Base-by-base conservation (phyloP, 2,888 invertebrate genomes). In the Cantharis rustica region DNA sequence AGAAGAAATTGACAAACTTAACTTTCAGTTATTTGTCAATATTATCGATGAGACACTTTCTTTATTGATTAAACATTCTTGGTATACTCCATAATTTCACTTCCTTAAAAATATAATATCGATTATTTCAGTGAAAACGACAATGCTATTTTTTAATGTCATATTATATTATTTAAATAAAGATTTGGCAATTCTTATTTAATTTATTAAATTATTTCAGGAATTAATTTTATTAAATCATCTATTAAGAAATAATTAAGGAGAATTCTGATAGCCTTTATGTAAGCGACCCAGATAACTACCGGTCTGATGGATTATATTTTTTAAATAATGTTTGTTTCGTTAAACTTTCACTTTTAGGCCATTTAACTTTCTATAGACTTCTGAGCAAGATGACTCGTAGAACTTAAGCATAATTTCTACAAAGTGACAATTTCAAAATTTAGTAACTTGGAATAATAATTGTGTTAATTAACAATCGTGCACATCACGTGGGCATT, bases 201-300 rank as follows among this genome's bases (percentile, higher is more conserved):
- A 31, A 68, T 23, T 27, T 9, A 47, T 68, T 15, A 68, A 68
- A n/a, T 68, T 15, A 23, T 68, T 13, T 68, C 15, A n/a, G 26
- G 15, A 7, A 68, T 15, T 20, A 13, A 47, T 61, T 23, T 64
- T 26, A 17, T 64, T 74, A 74, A 73, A 20, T 76, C 68, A 68
- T 47, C 47, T 47, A 47, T 47, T 47, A 47, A n/a, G 47, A 47
- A 47, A 47, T 23, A 23, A 23, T 47, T 47, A 47, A 47, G n/a
- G n/a, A n/a, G n/a, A 47, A 47, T 47, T 47, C 47, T 47, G 47
- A 27, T 47, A 47, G 47, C 7, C 11, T 74, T 77, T 76, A 79
- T 69, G 61, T 76, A 76, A 79, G 68, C 74, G 78, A 71, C 79
- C 79, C 61, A 79, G 47, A 74, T 76, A 75, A 75, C 75, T 71